A percentile compares a stretch with the other conserved stretches of the same genome.
phyloP scores from a whole-genome alignment of 2,888 invertebrate genomes.

The Rosalia funebris region DNA sequence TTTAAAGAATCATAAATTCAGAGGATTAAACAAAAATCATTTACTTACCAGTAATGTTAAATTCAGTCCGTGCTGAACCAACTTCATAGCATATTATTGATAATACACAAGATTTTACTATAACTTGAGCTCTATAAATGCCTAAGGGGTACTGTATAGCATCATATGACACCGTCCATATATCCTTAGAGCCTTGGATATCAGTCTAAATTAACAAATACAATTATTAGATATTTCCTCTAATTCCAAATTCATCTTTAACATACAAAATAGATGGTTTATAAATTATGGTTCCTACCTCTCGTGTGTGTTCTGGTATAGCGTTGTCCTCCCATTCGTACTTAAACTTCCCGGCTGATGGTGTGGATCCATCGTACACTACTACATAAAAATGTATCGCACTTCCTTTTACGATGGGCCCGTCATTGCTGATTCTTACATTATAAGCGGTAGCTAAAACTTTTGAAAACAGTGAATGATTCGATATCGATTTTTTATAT shows the following conservation, averaged over 20 bases:
- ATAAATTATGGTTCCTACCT: too few relatives aligned
- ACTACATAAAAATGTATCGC: slow-evolving; percentile 75
- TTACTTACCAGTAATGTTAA: slow-evolving; percentile 65
- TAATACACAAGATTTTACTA: slow-evolving; percentile 61
- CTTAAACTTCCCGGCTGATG: slow-evolving; percentile 65
- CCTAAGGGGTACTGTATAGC: slow-evolving; percentile 67
- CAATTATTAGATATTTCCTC: too few relatives aligned
- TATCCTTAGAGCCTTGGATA: slow-evolving; percentile 66
- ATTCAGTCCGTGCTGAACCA: slow-evolving; percentile 61
- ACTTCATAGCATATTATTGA: slow-evolving; percentile 61
- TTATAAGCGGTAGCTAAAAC: slow-evolving; percentile 53
- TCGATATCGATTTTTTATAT: too few relatives aligned
- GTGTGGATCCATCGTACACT: slow-evolving; percentile 63
- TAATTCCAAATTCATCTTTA: too few relatives aligned
- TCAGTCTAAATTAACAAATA: slow-evolving; percentile 63
- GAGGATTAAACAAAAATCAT: too few relatives aligned
- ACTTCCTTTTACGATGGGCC: slow-evolving; percentile 78
- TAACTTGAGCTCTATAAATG: slow-evolving; percentile 69
- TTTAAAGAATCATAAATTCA: too few relatives aligned
- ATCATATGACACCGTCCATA: slow-evolving; percentile 73
- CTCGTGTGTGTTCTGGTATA: slow-evolving; percentile 64
- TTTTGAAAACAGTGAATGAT: too few relatives aligned
- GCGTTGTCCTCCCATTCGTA: slow-evolving; percentile 73
- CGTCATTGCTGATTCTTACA: slow-evolving; percentile 70
- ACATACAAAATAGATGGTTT: too few relatives aligned